Evolutionary conservation across 2,888 invertebrate genomes (phyloP).

Genomic region (Clunio marinus): DNA sequence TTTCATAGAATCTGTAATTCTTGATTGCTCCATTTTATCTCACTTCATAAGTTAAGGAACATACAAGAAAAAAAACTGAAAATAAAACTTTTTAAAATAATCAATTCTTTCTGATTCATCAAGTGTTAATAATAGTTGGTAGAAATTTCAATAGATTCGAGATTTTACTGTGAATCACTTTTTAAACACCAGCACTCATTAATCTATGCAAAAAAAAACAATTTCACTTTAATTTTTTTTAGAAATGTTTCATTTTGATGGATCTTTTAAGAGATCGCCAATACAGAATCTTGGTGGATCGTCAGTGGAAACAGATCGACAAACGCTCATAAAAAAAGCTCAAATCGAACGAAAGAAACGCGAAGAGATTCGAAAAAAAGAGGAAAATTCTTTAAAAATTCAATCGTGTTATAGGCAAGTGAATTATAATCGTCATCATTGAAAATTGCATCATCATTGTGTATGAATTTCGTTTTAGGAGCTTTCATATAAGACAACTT

Average conservation of each 20-base stretch:
- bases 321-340: slow-evolving; percentile 52
- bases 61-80: too few species aligned
- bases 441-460: slow-evolving; percentile 13
- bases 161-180: too few species aligned
- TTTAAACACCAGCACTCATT: too few species aligned
- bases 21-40: too few species aligned
- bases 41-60: too few species aligned
- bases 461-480: slow-evolving; percentile 55
- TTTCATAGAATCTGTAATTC: too few species aligned
- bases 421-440: not conserved
- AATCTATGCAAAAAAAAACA: too few species aligned
- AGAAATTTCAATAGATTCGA: too few species aligned
- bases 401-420: slow-evolving; percentile 58
- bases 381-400: slow-evolving; percentile 72
- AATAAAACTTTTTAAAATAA: too few species aligned
- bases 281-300: slow-evolving; percentile 86
- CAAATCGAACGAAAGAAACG: slow-evolving; percentile 81
- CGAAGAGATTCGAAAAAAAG: slow-evolving; percentile 72
- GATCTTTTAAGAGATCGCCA: slow-evolving; percentile 80
- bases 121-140: too few species aligned
- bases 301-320: slow-evolving; percentile 63
- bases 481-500: slow-evolving; percentile 66
- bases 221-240: not conserved
- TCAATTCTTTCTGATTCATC: too few species aligned
- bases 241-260: slow-evolving; percentile 76